Evolutionary conservation across 1,140 invertebrate genomes (phyloP).

Genomic region (Onthophagus taurus): DNA sequence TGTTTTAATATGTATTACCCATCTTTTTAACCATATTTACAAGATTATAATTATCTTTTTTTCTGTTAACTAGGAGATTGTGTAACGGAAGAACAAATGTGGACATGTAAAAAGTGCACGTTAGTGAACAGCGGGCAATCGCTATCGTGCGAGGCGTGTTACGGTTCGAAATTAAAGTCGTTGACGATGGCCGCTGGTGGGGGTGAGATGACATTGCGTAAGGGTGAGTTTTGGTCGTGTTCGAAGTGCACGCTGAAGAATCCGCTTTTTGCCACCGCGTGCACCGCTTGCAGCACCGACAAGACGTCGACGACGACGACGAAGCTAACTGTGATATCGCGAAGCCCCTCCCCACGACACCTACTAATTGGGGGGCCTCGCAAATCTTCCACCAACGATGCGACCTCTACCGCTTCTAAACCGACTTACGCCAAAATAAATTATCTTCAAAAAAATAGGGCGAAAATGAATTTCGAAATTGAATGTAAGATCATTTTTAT

Average conservation of each 20-base stretch:
- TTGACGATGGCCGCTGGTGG: slow-evolving; percentile 40
- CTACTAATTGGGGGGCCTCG: slow-evolving; percentile 11
- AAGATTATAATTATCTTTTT: too few relatives aligned
- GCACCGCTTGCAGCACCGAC: slow-evolving; percentile 78
- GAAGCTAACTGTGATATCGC: slow-evolving; percentile 22
- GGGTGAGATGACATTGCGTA: slow-evolving; percentile 58
- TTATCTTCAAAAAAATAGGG: slow-evolving; percentile 19
- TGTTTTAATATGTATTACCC: too few relatives aligned
- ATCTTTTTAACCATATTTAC: too few relatives aligned
- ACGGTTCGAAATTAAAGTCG: slow-evolving; percentile 65
- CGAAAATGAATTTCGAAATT: slow-evolving; percentile 20
- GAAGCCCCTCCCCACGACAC: slow-evolving; percentile 40
- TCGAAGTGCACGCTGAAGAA: slow-evolving; percentile 77
- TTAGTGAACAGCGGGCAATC: slow-evolving; percentile 62
- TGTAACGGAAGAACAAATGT: slow-evolving; percentile 43
- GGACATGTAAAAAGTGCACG: slow-evolving; percentile 84
- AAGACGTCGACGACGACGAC: slow-evolving; percentile 35
- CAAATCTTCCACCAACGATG: too few relatives aligned
- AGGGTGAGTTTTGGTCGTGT: slow-evolving; percentile 70
- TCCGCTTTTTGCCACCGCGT: slow-evolving; percentile 56
- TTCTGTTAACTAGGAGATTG: slow-evolving; percentile 8
- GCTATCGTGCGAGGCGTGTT: slow-evolving; percentile 70
- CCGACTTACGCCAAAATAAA: slow-evolving; percentile 23
- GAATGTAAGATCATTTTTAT: slow-evolving; percentile 27
- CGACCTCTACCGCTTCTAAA: slow-evolving; percentile 17